Percentiles rank a stretch among this genome's conserved stretches.
Conservation (phyloP, 2,888 invertebrate genomes). For the Linnaemya tessellans region DNA sequence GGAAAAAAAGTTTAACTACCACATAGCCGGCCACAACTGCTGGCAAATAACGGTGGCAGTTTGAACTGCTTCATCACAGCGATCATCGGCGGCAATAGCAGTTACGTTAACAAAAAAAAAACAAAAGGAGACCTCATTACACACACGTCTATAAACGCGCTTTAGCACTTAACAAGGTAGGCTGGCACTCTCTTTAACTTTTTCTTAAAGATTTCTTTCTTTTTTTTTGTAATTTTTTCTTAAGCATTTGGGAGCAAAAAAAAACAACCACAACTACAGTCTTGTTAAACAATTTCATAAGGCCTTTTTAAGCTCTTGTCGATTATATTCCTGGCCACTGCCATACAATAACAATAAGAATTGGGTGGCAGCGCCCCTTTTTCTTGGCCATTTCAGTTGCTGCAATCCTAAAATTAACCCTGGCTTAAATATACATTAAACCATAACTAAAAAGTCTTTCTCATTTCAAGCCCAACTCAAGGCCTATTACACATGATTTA, state of each 20-base stretch:
- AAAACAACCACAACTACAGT: slow-evolving; percentile 50
- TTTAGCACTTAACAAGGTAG: slow-evolving; percentile 75
- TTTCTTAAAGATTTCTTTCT: slow-evolving; percentile 40
- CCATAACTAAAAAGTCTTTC: slow-evolving; percentile 71
- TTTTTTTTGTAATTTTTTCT: slow-evolving; percentile 27
- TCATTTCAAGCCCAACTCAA: slow-evolving; percentile 38
- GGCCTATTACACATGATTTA: slow-evolving; percentile 68
- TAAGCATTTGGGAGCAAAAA: slow-evolving; percentile 25
- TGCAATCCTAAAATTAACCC: slow-evolving; percentile 57
- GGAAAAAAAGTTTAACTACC: slow-evolving; percentile 17
- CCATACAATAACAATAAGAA: slow-evolving; percentile 44
- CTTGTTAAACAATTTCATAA: slow-evolving; percentile 69
- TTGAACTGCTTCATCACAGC: slow-evolving; percentile 48
- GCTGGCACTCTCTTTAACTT: slow-evolving; percentile 62
- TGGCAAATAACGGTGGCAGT: slow-evolving; percentile 68
- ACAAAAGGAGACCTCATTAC: slow-evolving; percentile 45
- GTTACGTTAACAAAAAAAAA: slow-evolving; percentile 1
- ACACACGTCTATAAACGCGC: slow-evolving; percentile 70
- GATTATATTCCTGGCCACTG: background rate
- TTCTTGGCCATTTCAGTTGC: slow-evolving; percentile 10
- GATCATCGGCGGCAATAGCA: slow-evolving; percentile 32
- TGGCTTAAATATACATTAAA: slow-evolving; percentile 57
- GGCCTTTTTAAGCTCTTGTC: slow-evolving; percentile 24
- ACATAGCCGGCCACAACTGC: slow-evolving; percentile 16
- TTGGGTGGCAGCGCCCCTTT: slow-evolving; percentile 70